Evolutionary conservation across 2,797 vertebrate species (phyloP), one percentile per base, ranked within the genome.

Genomic region (Scolopax rusticola): DNA sequence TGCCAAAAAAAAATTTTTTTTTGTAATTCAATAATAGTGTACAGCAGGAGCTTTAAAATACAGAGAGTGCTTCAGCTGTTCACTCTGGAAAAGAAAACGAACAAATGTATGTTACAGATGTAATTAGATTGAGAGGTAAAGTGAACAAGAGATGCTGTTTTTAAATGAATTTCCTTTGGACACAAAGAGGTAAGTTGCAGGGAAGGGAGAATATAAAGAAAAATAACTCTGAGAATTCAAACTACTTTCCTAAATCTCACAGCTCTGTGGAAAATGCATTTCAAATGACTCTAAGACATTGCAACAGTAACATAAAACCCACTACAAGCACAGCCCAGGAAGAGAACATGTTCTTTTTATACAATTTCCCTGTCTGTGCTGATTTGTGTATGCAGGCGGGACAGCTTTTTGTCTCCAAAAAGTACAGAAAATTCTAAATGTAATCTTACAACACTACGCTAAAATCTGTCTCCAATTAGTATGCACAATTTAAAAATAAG

Each of bases 391-490:
- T 61, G 54, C 86, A 90, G 84, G 74, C 74, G 2, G 94, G 94
- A 93, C 54, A 84, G 84, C 6, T 93, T 90, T 91, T 84, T 85
- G 81, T 60, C 63, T 83, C 54, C 6, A 50, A 90, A 91, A 92
- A 89, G 78, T 78, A 95, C 71, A 90, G 65, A 94, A 92, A 90
- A 70, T 50, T 50, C 38, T 24, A 89, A 94, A 95, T 90, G 81
- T n/a, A 68, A 71, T 90, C 86, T 87, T 89, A 57, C 48, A 93
- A 50, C 33, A 51, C 25, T 75, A 10, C 7, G 12, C 68, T 65
- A 85, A 93, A 95, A 92, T 89, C 90, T 95, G 88, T 87, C 90
- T 94, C 71, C 45, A 83, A 77, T 93, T 87, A 87, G 78, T 11
- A 93, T 75, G 64, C 84, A 93, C 4, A 2, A 80, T 90, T 84